Evolutionary conservation across 2,888 invertebrate genomes (phyloP).

Genomic region (Atethmia centrago): DNA sequence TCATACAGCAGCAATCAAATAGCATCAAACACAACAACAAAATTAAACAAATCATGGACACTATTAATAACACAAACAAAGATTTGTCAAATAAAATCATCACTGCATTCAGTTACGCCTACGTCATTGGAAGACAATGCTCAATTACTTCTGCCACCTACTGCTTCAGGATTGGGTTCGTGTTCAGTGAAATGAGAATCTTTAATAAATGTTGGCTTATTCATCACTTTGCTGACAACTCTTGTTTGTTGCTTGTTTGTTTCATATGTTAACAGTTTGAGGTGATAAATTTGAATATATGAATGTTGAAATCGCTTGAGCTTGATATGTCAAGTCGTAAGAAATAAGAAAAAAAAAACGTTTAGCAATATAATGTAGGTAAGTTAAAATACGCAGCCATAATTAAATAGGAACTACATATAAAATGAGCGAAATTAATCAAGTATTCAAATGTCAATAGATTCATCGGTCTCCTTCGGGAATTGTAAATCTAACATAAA

Average conservation of each 20-base stretch:
- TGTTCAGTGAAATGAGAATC: conserved; percentile 64
- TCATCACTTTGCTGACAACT: conserved; percentile 65
- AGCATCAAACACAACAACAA: conserved; percentile 52
- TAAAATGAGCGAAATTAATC: background rate
- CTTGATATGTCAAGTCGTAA: background rate
- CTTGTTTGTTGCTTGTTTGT: conserved; percentile 52
- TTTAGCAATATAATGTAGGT: background rate
- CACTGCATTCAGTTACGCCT: conserved; percentile 72
- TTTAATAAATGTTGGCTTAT: conserved; percentile 73
- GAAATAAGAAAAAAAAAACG: background rate
- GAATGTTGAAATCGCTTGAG: conserved; percentile 38
- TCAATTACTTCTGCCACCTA: conserved; percentile 85
- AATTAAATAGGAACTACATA: background rate
- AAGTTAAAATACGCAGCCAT: background rate
- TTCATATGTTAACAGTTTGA: conserved; percentile 36
- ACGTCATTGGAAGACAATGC: conserved; percentile 83
- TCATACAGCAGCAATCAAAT: conserved; percentile 38
- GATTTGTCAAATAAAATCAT: conserved; percentile 74
- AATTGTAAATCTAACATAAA: conserved; percentile 10
- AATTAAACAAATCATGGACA: conserved; percentile 71
- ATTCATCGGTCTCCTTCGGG: background rate
- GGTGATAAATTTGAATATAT: conserved; percentile 45
- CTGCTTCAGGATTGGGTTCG: conserved; percentile 70
- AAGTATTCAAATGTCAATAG: background rate
- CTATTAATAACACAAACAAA: conserved; percentile 68